Base-by-base conservation (phyloP, 1,140 invertebrate species). In the Zelostemma sp. region DNA sequence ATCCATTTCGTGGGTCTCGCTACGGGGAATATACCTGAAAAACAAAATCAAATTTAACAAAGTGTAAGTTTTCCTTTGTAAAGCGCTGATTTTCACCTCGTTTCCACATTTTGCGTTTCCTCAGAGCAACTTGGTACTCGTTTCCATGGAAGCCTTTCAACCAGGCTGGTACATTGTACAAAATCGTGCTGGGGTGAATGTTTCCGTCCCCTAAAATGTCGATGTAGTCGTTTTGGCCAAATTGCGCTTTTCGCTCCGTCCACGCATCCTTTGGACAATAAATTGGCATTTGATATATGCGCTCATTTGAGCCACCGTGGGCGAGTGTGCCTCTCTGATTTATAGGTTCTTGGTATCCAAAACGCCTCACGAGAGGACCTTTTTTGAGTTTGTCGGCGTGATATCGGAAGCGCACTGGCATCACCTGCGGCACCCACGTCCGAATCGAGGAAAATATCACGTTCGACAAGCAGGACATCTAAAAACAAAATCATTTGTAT, bases 151-250 rank as follows among this genome's bases (percentile, higher is more conserved):
- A 90, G 35, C 95, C 96, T 76, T 92, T 88, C 11, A 98, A 85
- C 95, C 96, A 98, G 0, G 84, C 78, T 0, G 96, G 96, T 8
- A 97, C 88, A 67, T 91, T 90, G 68, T 97, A 95, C 1, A 96
- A 75, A n/a, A 95, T 89, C 76, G 88, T 91, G 0, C 91, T 90
- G 0, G 95, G 95, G 83, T 95, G 91, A 18, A 98, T 64, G 6
- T 89, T 88, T 46, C 92, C 92, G 79, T 92, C 90, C 1, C 96
- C 96, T 19, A 98, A 86, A 49, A 98, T 97, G 84, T 98, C 96
- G 53, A 98, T 97, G 76, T 97, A 98, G 85, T 98, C 96, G 87
- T 98, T 98, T 80, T 98, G 96, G 1, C 96, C 96, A 87, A 95
- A 97, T 0, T 96, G 76, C 6, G 95, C 95, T 78, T 89, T 88